These are phyloP conservation scores for Craseonycteris thonglongyai DNA, from an alignment of 2,113 vertebrate species.

Conservation along the genomic window DNA sequence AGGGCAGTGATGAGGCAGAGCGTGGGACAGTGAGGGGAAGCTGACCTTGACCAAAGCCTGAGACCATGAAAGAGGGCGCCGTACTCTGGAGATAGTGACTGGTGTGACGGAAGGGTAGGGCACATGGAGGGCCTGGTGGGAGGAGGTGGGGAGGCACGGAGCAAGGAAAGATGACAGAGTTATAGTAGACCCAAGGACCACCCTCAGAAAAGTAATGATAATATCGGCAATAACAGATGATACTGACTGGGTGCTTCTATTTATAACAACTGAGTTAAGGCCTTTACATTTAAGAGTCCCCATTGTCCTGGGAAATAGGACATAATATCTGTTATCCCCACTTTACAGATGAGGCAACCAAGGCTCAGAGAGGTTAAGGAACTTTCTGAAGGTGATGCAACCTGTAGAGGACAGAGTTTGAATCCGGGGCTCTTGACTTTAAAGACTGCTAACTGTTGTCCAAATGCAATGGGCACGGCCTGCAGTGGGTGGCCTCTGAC, in stretches of 20 bases:
- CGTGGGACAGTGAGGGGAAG: fast-evolving
- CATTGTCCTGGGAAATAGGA: neutral
- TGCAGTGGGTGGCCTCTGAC: neutral
- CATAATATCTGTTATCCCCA: too few relatives aligned
- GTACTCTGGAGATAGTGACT: too few relatives aligned
- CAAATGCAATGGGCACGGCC: neutral
- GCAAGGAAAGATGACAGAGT: neutral
- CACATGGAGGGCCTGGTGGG: fast-evolving
- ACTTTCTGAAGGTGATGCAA: too few relatives aligned
- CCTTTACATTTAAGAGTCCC: neutral
- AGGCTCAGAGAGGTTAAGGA: neutral
- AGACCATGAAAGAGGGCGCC: fast-evolving
- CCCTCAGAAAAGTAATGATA: neutral
- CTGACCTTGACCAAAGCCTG: neutral
- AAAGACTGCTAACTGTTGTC: neutral
- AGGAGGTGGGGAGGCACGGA: neutral
- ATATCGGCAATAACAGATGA: neutral
- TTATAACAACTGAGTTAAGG: neutral
- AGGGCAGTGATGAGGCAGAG: neutral
- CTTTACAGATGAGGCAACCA: neutral
- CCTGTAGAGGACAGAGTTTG: neutral
- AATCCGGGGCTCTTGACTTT: neutral
- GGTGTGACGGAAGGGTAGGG: neutral
- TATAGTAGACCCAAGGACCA: too few relatives aligned
- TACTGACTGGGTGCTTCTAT: neutral